phyloP scores from a whole-genome alignment of 2,888 invertebrate species.

The Cephus nigrinus region DNA sequence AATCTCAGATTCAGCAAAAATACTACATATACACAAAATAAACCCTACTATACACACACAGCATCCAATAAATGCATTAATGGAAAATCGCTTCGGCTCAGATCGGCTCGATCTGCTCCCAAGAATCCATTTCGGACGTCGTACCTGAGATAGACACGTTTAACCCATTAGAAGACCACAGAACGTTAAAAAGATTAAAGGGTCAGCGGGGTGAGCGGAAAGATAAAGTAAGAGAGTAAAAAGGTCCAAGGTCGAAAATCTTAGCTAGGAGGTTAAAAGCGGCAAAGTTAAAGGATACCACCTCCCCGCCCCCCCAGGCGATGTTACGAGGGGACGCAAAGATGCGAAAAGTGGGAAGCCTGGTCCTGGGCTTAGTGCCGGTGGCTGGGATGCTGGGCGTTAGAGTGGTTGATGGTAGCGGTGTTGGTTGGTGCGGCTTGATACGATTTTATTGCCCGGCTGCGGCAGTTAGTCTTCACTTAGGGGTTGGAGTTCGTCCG shows the following conservation, averaged over 20 bases:
- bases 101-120: neutral
- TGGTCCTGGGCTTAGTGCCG: too few relatives aligned
- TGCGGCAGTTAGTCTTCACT: conserved; percentile 55
- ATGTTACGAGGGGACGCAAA: too few relatives aligned
- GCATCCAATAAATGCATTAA: too few relatives aligned
- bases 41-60: too few relatives aligned
- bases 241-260: too few relatives aligned
- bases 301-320: rapidly evolving
- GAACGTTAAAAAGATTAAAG: neutral
- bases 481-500: conserved; percentile 54
- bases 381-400: too few relatives aligned
- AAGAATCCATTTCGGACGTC: neutral
- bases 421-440: conserved; percentile 34
- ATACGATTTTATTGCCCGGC: conserved; percentile 53
- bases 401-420: conserved; percentile 3
- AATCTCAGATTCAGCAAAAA: too few relatives aligned
- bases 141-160: neutral
- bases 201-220: neutral
- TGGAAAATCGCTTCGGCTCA: too few relatives aligned
- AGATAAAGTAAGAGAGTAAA: neutral
- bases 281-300: too few relatives aligned
- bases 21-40: too few relatives aligned
- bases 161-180: conserved; percentile 17
- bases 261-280: too few relatives aligned
- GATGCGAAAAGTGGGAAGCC: too few relatives aligned